Base-by-base conservation (phyloP, 2,888 invertebrate genomes). In the Pollenia griseotomentosa region DNA sequence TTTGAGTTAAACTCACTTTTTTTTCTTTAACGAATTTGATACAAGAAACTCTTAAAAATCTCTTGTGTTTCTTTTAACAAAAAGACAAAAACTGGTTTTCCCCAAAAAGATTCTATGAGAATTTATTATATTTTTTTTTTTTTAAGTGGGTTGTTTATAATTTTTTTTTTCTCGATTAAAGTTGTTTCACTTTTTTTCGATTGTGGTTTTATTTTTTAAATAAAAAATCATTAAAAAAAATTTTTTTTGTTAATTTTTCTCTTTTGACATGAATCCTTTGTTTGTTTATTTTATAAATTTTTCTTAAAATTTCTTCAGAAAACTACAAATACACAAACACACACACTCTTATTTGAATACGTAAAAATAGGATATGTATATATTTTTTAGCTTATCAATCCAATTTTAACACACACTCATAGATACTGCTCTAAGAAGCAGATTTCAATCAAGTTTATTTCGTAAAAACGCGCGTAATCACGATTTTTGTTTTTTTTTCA, bases 381-480 rank as follows among this genome's bases (percentile, higher is more conserved):
- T 23, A 33, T 33, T 33, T 33, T 33, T 33, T 33, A 33, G 10
- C 42, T 71, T 44, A 14, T 57, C 33, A 33, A 78, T 40, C 16
- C 16, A 77, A 77, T 23, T 70, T 19, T n/a, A 23, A 57, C 8
- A 40, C 70, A 68, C 16, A 68, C 66, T 46, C 55, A 57, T 23
- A 19, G 14, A 44, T 6, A 48, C 23, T n/a, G 42, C 53, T 63
- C 9, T 23, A 23, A 23, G 51, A 73, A 59, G 10, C 6, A 19
- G 44, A 48, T 48, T 68, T 40, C 14, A 80, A 71, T 81, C 71
- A 73, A 81, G 80, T 81, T 81, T 71, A 65, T 81, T 65, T 53
- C 63, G 63, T 65, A 71, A 87, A 84, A 87, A 87, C 87, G 83
- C 87, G 87, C 81, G 83, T 81, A 84, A 61, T 81, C 68, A 83